Conservation (phyloP, 2,113 vertebrate species). For the Caranx melampygus region DNA sequence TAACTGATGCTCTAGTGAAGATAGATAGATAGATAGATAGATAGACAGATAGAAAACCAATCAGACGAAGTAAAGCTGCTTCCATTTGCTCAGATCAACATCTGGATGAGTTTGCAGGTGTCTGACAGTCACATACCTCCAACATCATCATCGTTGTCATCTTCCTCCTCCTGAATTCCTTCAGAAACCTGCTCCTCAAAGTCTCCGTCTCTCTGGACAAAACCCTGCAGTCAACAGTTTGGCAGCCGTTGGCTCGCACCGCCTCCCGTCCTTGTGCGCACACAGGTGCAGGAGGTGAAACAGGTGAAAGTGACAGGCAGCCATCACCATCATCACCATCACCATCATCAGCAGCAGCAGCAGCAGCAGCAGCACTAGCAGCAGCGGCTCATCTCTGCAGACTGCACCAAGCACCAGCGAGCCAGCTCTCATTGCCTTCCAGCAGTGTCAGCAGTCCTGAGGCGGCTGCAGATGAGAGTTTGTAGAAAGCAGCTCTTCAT, state of each 20-base stretch:
- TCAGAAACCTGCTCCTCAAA: not conserved
- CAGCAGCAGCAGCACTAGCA: not conserved
- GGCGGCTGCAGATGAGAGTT: constrained; percentile 40
- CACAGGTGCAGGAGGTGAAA: constrained; percentile 22
- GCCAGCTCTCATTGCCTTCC: constrained; percentile 51
- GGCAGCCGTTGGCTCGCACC: not conserved
- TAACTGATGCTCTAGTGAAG: not conserved
- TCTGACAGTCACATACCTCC: constrained; percentile 12
- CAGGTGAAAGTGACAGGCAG: constrained; percentile 48
- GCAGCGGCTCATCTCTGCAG: constrained; percentile 39
- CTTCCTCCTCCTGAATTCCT: not conserved
- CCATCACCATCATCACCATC: constrained; percentile 7
- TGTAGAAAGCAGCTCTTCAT: constrained; percentile 23
- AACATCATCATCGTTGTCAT: not conserved
- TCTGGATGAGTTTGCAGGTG: constrained; percentile 18
- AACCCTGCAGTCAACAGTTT: not conserved
- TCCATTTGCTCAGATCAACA: constrained; percentile 42
- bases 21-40: constrained; percentile 8
- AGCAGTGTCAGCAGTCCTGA: constrained; percentile 65
- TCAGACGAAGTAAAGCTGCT: constrained; percentile 40
- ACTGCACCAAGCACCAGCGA: constrained; percentile 66
- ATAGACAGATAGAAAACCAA: constrained; percentile 11
- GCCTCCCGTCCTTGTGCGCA: not conserved
- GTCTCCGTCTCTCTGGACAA: not conserved
- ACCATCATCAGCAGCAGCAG: constrained; percentile 6